Evolutionary conservation across 2,888 invertebrate species (phyloP), one percentile per base, ranked within the genome.

Genomic region (Drosophila testacea): DNA sequence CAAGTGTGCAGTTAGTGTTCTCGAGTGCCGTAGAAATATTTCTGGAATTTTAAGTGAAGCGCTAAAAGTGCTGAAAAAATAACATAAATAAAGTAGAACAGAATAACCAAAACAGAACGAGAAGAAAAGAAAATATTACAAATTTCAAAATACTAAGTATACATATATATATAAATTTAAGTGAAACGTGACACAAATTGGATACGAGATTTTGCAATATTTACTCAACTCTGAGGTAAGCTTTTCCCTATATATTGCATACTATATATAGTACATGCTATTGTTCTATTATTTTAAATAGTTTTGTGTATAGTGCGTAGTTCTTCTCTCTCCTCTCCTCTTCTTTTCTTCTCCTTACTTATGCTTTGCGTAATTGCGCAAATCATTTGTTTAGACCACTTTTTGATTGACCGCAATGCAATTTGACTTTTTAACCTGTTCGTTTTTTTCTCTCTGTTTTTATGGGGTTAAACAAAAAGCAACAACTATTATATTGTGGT

Each of bases 311-410:
- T 13, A 50, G 34, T 55, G 69, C 54, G 66, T 54, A 48, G 38
- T 38, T 42, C 41, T 51, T 32, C 32, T 32, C 7, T 32, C 32
- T 32, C 7, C 32, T 32, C 32, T 22, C n/a, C 5, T 42, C 28
- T 13, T n/a, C 30, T 30, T 41, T 30, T 54, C 57, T 57, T 46
- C 46, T 28, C 27, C 4, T 51, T 44, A 5, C 32, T 55, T 56
- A 11, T 64, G n/a, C 48, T 77, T 60, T 63, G 81, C 71, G 77
- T 77, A 85, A 83, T 85, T 88, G 86, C 74, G 73, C 70, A 71
- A 85, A 83, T 85, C 60, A 80, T 78, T 88, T 85, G 88, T 85
- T 88, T 88, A 73, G 83, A 76, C 73, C 69, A 85, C 86, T 79
- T 85, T 87, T 76, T 79, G 81, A 85, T 85, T 87, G 83, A 77